Percentiles rank a stretch among this genome's conserved stretches.
These are phyloP conservation scores for Cepphus grylle DNA, from an alignment of 2,113 vertebrate species.

Conservation along the genomic window DNA sequence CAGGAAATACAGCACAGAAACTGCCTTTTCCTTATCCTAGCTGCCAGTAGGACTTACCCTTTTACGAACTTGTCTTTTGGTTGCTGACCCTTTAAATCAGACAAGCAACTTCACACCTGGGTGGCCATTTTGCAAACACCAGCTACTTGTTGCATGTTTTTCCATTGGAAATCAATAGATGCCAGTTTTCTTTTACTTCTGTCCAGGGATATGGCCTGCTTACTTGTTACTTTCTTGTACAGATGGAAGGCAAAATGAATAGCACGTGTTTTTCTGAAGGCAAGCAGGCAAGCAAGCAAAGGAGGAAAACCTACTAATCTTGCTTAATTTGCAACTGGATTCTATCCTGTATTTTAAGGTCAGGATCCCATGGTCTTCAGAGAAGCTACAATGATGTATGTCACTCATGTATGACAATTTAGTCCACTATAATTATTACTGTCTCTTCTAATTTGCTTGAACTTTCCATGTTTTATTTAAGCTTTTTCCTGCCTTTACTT, in stretches of 20 bases:
- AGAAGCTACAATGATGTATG: neutral
- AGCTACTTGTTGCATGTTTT: neutral
- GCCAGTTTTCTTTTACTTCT: neutral
- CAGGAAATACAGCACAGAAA: neutral
- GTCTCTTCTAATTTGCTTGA: neutral
- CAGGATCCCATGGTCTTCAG: neutral
- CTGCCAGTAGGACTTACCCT: neutral
- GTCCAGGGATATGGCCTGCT: neutral
- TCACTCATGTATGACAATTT: neutral
- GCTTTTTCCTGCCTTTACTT: neutral
- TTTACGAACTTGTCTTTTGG: neutral
- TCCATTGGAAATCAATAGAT: neutral
- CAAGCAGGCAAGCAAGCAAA: slow-evolving; percentile 13
- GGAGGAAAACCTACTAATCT: slow-evolving; percentile 8
- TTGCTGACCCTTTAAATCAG: neutral
- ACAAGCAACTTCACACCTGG: neutral
- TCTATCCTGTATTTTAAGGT: neutral
- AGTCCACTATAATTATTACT: neutral
- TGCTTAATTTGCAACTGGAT: slow-evolving; percentile 23
- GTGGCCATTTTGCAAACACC: neutral
- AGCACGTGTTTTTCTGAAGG: slow-evolving; percentile 32
- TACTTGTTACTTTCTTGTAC: neutral
- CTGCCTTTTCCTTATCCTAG: neutral
- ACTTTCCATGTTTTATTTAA: neutral
- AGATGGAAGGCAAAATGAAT: slow-evolving; percentile 17